These are phyloP conservation scores for Nemotelus nigrinus DNA, from an alignment of 2,888 invertebrate species.

Conservation along the genomic window DNA sequence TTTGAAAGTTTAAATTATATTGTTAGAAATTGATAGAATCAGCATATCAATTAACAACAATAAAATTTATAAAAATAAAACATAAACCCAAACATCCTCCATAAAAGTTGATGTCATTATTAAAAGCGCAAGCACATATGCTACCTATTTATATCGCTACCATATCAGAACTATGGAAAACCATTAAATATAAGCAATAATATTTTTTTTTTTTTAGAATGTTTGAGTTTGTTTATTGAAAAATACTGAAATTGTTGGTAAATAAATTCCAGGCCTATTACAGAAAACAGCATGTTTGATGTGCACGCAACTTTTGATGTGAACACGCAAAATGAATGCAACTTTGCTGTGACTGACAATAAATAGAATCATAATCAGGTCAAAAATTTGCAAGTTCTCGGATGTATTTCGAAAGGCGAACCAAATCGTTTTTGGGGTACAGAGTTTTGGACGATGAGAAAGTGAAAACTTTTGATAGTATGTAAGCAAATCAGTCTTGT, in stretches of 20 bases:
- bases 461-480: slow-evolving; percentile 4
- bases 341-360: slow-evolving; percentile 66
- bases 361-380: slow-evolving; percentile 54
- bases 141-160: slow-evolving; percentile 8
- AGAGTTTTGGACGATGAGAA: slow-evolving; percentile 11
- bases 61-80: slow-evolving; percentile 53
- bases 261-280: slow-evolving; percentile 52
- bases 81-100: slow-evolving; percentile 37
- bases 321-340: slow-evolving; percentile 59
- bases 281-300: slow-evolving; percentile 32
- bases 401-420: no score
- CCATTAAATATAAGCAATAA: slow-evolving; percentile 46
- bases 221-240: background rate
- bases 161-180: slow-evolving; percentile 48
- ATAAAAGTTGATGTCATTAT: slow-evolving; percentile 39
- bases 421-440: no score
- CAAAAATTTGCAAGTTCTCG: no score
- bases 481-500: slow-evolving; percentile 1
- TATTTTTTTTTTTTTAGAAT: slow-evolving; percentile 41
- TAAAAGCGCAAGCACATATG: slow-evolving; percentile 34
- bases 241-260: slow-evolving; percentile 54
- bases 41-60: slow-evolving; percentile 63
- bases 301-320: slow-evolving; percentile 50
- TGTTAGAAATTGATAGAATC: slow-evolving; percentile 62
- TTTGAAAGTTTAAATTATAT: slow-evolving; percentile 48